Base-by-base conservation (phyloP, 2,113 vertebrate genomes). In the Tachycineta bicolor region DNA sequence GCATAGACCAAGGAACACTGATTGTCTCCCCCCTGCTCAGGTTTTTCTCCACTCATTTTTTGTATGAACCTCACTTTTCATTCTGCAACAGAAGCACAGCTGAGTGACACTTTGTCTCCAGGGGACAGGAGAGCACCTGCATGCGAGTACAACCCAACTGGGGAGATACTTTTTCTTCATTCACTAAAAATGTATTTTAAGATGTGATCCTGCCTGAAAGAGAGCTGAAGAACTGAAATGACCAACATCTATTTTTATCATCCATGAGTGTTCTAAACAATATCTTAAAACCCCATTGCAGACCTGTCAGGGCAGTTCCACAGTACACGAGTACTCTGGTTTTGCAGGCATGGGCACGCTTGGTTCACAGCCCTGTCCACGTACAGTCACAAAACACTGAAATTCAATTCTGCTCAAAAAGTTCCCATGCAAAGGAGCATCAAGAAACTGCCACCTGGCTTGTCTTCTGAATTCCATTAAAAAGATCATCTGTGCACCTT, bases 261-360 rank as follows among this genome's bases (percentile, higher is more conserved):
- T 34, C 52, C 24, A 8, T 1, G 2, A 70, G 2, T 41, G 22
- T 28, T 86, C 80, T 37, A 33, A 93, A 63, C 71, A 65, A 6
- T 3, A 16, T 12, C 65, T 49, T 3, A 25, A 47, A 74, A 75
- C 39, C 4, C 34, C 43, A 41, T 0, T 22, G n/a, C 43, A 62
- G 84, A 60, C 7, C n/a, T 19, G 22, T 12, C 41, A 15, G 5
- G 33, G 47, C 44, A 53, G 25, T 39, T 58, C 13, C n/a, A 44
- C 0, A 34, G 44, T 2, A 11, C 29, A 17, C 0, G 14, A 73
- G 49, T 0, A 2, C 24, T 33, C 23, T 29, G 20, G 44, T 21
- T 65, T 8, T 75, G 52, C 16, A 47, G 69, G 39, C 69, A 12
- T 2, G 13, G 29, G 43, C 24, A 34, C 0, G 0, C 24, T 25